Evolutionary conservation across 2,113 vertebrate genomes (phyloP), one percentile per base, ranked within the genome.

Genomic region (Pelusios castaneus): DNA sequence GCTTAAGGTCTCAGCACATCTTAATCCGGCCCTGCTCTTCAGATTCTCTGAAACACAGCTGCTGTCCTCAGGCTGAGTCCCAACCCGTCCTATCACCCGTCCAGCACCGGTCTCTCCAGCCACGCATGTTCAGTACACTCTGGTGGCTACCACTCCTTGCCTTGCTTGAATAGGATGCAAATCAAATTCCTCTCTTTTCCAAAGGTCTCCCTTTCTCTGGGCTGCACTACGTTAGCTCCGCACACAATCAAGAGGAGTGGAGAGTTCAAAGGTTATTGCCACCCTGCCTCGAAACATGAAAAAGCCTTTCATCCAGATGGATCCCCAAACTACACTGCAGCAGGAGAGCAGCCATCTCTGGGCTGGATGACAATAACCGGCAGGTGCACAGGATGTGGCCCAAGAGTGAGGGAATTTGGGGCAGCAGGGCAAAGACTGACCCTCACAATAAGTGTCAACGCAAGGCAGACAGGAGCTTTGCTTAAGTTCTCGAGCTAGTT

Each of bases 161-260:
- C 43, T 5, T 1, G n/a, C 43, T 5, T 1, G n/a, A 14, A 80
- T 52, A 41, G 73, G 19, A 29, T 11, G 19, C 52, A 54, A 6
- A 19, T 8, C 47, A 1, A 3, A 24, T 31, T 27, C n/a, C 13
- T 6, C 85, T 78, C 78, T 52, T 51, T 21, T 5, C 60, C 49
- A 5, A 27, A 16, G 0, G 0, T 1, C 19, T 21, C 1, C 2
- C 4, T 67, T 31, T 5, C 47, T 9, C 63, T 38, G 63, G n/a
- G 63, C 63, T 70, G 63, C 63, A 16, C 49, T 45, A 5, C 38
- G 10, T 80, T 91, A 63, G 13, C 25, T 54, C 84, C 45, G 16
- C 60, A 3, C 22, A 63, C 56, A 8, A 22, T 8, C 41, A 76
- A 25, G 22, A 43, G 25, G 73, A 45, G 43, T 14, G 25, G 22